Evolutionary conservation across 2,113 vertebrate species (phyloP), one percentile per base, ranked within the genome.

Genomic region (Taurulus bubalis): DNA sequence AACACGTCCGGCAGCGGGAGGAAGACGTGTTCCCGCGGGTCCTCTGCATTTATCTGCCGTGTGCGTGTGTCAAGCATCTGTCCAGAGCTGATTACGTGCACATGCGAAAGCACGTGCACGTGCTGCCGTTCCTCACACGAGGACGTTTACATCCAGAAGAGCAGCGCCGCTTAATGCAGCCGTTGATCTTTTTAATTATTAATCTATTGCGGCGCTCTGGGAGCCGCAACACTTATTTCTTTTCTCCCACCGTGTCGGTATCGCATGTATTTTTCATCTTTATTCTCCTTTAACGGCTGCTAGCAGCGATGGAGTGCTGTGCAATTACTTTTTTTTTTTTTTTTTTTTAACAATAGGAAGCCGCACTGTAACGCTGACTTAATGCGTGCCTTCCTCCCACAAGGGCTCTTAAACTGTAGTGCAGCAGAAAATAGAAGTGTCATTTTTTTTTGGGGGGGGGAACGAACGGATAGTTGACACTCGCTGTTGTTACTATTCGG

Each of bases 151-250:
- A 85, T 30, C 70, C 60, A 84, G 56, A 71, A 73, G 69, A 82
- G 74, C 91, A 85, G 80, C 67, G 6, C 1, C 30, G 45, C 82
- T 73, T 85, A 82, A 83, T 85, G 79, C 75, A 89, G 79, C 71
- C 84, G 88, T 87, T 92, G 87, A 87, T 92, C 72, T 89, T 86
- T 89, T 90, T 89, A 91, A 91, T 91, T 90, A 88, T 90, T 90
- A 85, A 90, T 90, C 87, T 79, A 80, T 87, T 84, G 76, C 47
- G 74, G 45, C 12, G 73, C 88, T 84, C 66, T 63, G 85, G 80
- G 87, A 88, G 73, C 64, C 73, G 72, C 75, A 72, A n/a, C 58
- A 58, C 72, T 84, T 86, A 74, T 84, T 79, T 24, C 7, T 18
- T 42, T 42, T 42, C 11, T 42, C 12, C 40, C 34, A 7, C 4